phyloP scores from a whole-genome alignment of 2,888 invertebrate species.

The Amiota communis region DNA sequence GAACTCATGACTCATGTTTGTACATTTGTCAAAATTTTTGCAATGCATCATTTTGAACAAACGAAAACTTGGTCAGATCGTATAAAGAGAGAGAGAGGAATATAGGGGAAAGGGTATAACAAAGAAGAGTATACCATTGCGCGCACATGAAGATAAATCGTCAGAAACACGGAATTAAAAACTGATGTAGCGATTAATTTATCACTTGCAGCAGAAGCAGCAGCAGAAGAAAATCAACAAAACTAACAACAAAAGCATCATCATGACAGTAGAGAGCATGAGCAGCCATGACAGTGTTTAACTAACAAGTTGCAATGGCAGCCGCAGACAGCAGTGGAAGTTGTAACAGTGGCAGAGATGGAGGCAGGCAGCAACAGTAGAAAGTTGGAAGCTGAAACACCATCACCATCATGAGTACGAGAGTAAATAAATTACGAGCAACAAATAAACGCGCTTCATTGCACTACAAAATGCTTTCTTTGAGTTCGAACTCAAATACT shows the following conservation, averaged over 20 bases:
- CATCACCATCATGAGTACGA: conserved; percentile 7
- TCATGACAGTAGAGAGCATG: neutral
- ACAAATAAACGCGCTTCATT: conserved; percentile 66
- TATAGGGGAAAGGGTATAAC: conserved; percentile 9
- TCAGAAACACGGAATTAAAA: conserved; percentile 70
- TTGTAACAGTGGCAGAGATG: conserved; percentile 18
- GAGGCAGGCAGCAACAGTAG: conserved; percentile 24
- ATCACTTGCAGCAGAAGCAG: conserved; percentile 59
- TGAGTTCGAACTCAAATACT: conserved; percentile 21
- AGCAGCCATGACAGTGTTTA: conserved; percentile 51
- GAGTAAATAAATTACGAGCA: conserved; percentile 69
- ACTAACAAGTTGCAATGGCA: conserved; percentile 56
- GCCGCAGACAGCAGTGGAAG: conserved; percentile 18
- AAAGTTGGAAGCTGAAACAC: neutral
- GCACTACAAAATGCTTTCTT: conserved; percentile 46
- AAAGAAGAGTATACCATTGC: conserved; percentile 52
- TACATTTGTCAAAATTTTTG: conserved; percentile 68
- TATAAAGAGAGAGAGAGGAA: neutral
- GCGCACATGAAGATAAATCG: conserved; percentile 66
- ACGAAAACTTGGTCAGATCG: conserved; percentile 32
- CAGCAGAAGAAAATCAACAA: conserved; percentile 32
- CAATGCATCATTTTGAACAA: conserved; percentile 69
- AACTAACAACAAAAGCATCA: conserved; percentile 27
- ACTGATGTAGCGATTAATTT: conserved; percentile 73
- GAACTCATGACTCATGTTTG: conserved; percentile 69